Percentiles rank a stretch among this genome's conserved stretches.
phyloP scores from a whole-genome alignment of 2,113 vertebrate genomes.

The Stictonetta naevosa region DNA sequence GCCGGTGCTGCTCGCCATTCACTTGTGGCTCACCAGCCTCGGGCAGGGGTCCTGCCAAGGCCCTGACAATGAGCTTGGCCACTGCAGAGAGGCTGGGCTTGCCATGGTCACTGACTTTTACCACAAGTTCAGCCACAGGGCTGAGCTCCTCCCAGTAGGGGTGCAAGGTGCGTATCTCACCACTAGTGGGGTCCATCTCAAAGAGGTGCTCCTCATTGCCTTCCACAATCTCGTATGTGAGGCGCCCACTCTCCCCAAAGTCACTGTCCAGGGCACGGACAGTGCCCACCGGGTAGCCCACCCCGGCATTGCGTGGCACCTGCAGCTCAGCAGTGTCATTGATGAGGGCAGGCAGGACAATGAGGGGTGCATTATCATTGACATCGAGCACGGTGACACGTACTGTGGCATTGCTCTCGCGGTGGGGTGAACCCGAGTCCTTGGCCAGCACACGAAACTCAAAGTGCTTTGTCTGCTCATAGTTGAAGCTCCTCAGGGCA shows the following conservation, averaged over 20 bases:
- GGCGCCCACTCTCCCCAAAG: conserved; percentile 95
- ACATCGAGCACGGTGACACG: conserved; percentile 94
- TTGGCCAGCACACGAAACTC: conserved; percentile 96
- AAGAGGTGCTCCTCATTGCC: conserved; percentile 97
- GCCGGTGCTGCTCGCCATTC: conserved; percentile 87
- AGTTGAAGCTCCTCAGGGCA: conserved; percentile 96
- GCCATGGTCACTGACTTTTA: conserved; percentile 95
- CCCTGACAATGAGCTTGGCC: conserved; percentile 92
- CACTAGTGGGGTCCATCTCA: conserved; percentile 92
- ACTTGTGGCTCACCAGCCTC: conserved; percentile 91
- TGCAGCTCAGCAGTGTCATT: conserved; percentile 98
- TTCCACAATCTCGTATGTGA: conserved; percentile 96
- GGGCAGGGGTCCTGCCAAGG: conserved; percentile 89
- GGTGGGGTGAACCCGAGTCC: conserved; percentile 93
- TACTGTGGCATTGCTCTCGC: conserved; percentile 95
- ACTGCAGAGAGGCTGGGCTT: conserved; percentile 94
- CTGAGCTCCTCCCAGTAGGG: conserved; percentile 95
- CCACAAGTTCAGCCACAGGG: conserved; percentile 92
- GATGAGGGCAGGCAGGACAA: conserved; percentile 90
- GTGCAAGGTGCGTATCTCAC: conserved; percentile 93
- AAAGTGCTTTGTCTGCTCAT: conserved; percentile 97
- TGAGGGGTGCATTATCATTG: conserved; percentile 96
- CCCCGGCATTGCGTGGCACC: conserved; percentile 93
- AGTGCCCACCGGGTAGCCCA: conserved; percentile 93
- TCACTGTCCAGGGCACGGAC: conserved; percentile 95